Conservation (phyloP, 2,888 invertebrate genomes). For the Tetragnatha montana region DNA sequence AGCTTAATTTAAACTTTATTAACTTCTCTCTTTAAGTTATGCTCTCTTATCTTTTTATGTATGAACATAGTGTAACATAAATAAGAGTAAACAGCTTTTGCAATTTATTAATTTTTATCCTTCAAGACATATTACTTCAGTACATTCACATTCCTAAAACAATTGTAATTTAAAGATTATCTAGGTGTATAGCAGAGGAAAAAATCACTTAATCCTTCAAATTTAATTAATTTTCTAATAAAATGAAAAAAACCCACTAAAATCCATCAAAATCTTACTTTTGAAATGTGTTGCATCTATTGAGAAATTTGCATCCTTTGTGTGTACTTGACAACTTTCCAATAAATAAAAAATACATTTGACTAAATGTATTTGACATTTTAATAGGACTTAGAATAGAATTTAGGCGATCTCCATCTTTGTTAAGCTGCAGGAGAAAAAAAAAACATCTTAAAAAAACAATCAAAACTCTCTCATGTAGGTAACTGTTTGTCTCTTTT, state of each 20-base stretch:
- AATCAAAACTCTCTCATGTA: neutral
- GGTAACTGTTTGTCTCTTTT: too few relatives aligned
- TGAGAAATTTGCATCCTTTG: conserved; percentile 80
- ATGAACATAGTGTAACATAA: neutral
- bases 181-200: neutral
- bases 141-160: too few relatives aligned
- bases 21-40: too few relatives aligned
- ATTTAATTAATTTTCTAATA: too few relatives aligned
- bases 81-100: neutral
- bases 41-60: neutral
- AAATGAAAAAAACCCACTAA: too few relatives aligned
- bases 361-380: conserved; percentile 91
- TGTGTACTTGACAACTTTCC: conserved; percentile 82
- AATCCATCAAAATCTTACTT: conserved; percentile 78
- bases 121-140: too few relatives aligned
- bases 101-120: too few relatives aligned
- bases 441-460: conserved; percentile 5
- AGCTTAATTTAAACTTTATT: too few relatives aligned
- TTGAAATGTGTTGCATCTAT: conserved; percentile 84
- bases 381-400: conserved; percentile 91
- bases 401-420: conserved; percentile 81
- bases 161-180: neutral
- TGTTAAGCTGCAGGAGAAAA: conserved; percentile 52
- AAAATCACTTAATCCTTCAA: too few relatives aligned
- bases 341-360: conserved; percentile 94